Evolutionary conservation across 1,140 invertebrate species (phyloP).

Genomic region (Berghia stephanieae): DNA sequence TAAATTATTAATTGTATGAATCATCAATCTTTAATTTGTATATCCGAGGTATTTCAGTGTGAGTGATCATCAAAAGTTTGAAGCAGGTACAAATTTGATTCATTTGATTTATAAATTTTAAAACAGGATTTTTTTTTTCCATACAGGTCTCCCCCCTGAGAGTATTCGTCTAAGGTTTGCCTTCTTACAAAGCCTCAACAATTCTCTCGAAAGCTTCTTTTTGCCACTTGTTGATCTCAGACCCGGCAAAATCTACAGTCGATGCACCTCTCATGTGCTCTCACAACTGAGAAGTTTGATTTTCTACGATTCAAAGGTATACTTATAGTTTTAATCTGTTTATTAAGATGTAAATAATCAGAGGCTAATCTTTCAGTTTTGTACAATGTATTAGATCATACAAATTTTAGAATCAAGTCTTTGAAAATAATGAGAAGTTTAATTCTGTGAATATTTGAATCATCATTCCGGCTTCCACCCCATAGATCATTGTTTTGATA

Average conservation of each 20-base stretch:
- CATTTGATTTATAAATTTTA: background rate
- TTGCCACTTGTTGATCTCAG: slow-evolving; percentile 63
- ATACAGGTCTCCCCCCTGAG: slow-evolving; percentile 60
- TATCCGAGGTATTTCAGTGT: background rate
- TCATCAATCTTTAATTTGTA: background rate
- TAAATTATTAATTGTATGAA: background rate
- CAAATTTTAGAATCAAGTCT: no score
- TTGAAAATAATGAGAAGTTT: no score
- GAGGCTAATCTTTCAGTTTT: no score
- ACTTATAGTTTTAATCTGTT: background rate
- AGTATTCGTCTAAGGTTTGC: slow-evolving; percentile 63
- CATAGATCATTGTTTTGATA: no score
- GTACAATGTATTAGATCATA: no score
- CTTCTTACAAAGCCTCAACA: slow-evolving; percentile 64
- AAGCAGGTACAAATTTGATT: background rate
- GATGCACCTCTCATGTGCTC: slow-evolving; percentile 56
- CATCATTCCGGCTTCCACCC: no score
- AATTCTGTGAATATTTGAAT: no score
- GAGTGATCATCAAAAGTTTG: background rate
- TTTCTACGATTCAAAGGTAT: slow-evolving; percentile 63
- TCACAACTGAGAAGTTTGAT: slow-evolving; percentile 53
- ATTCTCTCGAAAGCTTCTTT: slow-evolving; percentile 61
- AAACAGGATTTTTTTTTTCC: slow-evolving; percentile 25
- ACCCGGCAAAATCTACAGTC: slow-evolving; percentile 53
- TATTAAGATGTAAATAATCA: background rate